These are phyloP conservation scores for Petrocephalus schoutedeni DNA, from an alignment of 2,797 vertebrate genomes.

Conservation along the genomic window DNA sequence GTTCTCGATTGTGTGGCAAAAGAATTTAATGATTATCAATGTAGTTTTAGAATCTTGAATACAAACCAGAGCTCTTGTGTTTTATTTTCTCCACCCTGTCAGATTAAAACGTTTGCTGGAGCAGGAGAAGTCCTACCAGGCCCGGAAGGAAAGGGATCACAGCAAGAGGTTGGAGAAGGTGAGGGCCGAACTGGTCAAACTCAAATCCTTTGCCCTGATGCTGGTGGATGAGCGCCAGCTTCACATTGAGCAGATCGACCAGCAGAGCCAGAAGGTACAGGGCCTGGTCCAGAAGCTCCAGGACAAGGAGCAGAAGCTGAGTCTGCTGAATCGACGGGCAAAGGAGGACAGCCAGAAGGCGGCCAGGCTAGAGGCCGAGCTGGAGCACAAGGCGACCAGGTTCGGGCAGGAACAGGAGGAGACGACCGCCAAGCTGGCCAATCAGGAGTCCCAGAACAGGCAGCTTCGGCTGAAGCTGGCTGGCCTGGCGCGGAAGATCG, in stretches of 20 bases:
- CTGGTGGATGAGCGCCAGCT: slow-evolving; percentile 96
- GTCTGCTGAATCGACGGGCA: slow-evolving; percentile 62
- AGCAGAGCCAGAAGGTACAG: slow-evolving; percentile 84
- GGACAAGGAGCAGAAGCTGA: slow-evolving; percentile 79
- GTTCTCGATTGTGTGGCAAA: no score
- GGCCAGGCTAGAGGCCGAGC: slow-evolving; percentile 76
- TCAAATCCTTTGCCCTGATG: slow-evolving; percentile 96
- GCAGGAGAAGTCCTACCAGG: slow-evolving; percentile 90
- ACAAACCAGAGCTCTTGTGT: background rate
- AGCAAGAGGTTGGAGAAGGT: slow-evolving; percentile 80
- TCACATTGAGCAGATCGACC: slow-evolving; percentile 90
- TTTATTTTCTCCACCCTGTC: slow-evolving; percentile 27
- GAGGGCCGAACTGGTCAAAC: slow-evolving; percentile 86
- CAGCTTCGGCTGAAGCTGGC: slow-evolving; percentile 79
- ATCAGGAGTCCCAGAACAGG: slow-evolving; percentile 76
- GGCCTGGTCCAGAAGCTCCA: slow-evolving; percentile 81
- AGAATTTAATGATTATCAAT: background rate
- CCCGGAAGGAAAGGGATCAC: slow-evolving; percentile 87
- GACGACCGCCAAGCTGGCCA: slow-evolving; percentile 78
- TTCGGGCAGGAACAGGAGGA: slow-evolving; percentile 87
- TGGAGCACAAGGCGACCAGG: slow-evolving; percentile 76
- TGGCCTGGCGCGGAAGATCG: slow-evolving; percentile 73
- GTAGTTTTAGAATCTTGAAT: background rate
- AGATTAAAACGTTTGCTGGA: slow-evolving; percentile 94
- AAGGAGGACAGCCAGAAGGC: slow-evolving; percentile 81